phyloP scores from a whole-genome alignment of 2,113 vertebrate species.

The Elephantulus edwardii region DNA sequence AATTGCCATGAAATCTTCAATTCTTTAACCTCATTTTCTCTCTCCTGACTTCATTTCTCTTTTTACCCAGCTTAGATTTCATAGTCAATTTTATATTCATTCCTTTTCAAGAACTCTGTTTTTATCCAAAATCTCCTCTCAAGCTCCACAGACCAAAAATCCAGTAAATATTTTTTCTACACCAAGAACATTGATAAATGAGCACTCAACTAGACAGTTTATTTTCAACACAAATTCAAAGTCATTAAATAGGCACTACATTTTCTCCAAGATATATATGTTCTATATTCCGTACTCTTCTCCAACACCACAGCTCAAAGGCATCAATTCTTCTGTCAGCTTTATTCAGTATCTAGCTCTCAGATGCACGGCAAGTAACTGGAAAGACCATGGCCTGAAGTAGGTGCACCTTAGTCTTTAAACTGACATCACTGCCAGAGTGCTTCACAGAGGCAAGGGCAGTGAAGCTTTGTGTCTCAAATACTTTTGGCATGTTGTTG shows the following conservation, averaged over 20 bases:
- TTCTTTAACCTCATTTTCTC: not conserved
- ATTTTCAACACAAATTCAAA: conserved; percentile 29
- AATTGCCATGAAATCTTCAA: not conserved
- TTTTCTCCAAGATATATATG: no score
- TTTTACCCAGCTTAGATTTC: conserved; percentile 28
- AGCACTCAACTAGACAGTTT: conserved; percentile 11
- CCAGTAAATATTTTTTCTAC: conserved; percentile 6
- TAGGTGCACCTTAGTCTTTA: no score
- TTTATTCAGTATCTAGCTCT: no score
- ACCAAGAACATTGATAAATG: conserved; percentile 24
- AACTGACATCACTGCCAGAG: no score
- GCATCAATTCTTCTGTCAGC: no score
- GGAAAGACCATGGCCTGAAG: no score
- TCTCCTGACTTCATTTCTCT: conserved; percentile 24
- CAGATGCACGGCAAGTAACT: no score
- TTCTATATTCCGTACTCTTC: no score
- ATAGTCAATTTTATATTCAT: conserved; percentile 29
- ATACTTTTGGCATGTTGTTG: no score
- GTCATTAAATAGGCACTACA: not conserved
- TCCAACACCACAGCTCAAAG: no score
- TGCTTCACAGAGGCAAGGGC: no score
- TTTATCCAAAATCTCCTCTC: not conserved
- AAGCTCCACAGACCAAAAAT: not conserved
- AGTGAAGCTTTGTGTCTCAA: no score
- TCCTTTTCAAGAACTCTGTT: conserved; percentile 3